A percentile compares a stretch with the other conserved stretches of the same genome.
Conservation (phyloP, 2,888 invertebrate species). For the Geophilus truncorum region DNA sequence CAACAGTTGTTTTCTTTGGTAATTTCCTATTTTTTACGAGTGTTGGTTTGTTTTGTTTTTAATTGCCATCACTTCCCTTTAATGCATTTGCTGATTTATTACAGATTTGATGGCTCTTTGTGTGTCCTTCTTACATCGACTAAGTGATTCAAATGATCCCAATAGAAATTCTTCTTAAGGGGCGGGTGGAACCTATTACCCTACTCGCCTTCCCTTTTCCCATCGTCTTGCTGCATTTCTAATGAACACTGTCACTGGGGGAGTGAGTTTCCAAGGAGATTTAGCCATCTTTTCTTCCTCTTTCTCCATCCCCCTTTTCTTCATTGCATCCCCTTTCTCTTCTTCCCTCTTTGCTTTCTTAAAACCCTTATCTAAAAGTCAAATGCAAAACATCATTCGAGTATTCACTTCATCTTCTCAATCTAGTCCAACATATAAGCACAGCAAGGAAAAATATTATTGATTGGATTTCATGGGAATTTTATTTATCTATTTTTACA, state of each 20-base stretch:
- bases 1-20: too few relatives aligned
- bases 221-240: neutral
- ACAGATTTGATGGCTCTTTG: neutral
- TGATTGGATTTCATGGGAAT: neutral
- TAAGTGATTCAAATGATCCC: neutral
- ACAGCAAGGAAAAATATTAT: neutral
- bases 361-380: slow-evolving; percentile 2
- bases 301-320: neutral
- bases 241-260: neutral
- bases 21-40: too few relatives aligned
- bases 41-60: too few relatives aligned
- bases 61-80: too few relatives aligned
- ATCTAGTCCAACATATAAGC: neutral
- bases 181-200: neutral
- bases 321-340: neutral
- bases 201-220: neutral
- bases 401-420: neutral
- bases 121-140: neutral
- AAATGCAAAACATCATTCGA: neutral
- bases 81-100: too few relatives aligned
- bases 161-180: neutral
- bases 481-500: neutral
- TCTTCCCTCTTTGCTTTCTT: neutral
- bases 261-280: neutral
- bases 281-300: neutral